Evolutionary conservation across 2,888 invertebrate genomes (phyloP), one percentile per base, ranked within the genome.

Genomic region (Agrotis ipsilon): DNA sequence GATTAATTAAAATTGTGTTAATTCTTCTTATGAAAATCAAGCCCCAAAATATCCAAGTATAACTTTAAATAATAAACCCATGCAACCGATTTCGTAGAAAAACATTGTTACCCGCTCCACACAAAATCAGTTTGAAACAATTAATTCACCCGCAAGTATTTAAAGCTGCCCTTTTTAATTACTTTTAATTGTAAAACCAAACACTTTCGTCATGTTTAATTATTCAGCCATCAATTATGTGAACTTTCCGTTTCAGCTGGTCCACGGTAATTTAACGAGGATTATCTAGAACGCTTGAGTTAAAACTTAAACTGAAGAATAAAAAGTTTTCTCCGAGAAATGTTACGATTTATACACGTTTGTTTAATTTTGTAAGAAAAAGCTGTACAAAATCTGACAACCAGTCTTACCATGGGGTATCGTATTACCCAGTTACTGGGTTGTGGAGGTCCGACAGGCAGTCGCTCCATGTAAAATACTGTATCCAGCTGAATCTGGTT

Each of bases 201-300:
- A 72, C 55, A 64, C 24, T 63, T 52, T 45, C 52, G 16, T 64
- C 49, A 32, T 57, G 48, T 81, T 81, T 49, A 76, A 76, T 68
- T 62, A 68, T 66, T 72, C 65, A 51, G 27, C 43, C 65, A 68
- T 80, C 51, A 66, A 54, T 72, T 72, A 59, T 19, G 24, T 59
- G 43, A 71, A 77, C 60, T 77, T 77, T 59, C 46, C 43, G 27
- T 58, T 63, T 77, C 72, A 80, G 65, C 72, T 80, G 82, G 57
- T 14, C 52, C 68, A 67, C 68, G 77, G 72, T 69, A 67, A 77
- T 80, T 81, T 71, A 13, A 45, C 49, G n/a, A 58, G 68, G 81
- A 81, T 77, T 75, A 80, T 39, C 39, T 73, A 55, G 45, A 43
- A 61, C 27, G 67, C 24, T 32, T 57, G 43, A 77, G 49, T 61